phyloP scores from a whole-genome alignment of 1,140 invertebrate species.

The Drosophila pectinifera region DNA sequence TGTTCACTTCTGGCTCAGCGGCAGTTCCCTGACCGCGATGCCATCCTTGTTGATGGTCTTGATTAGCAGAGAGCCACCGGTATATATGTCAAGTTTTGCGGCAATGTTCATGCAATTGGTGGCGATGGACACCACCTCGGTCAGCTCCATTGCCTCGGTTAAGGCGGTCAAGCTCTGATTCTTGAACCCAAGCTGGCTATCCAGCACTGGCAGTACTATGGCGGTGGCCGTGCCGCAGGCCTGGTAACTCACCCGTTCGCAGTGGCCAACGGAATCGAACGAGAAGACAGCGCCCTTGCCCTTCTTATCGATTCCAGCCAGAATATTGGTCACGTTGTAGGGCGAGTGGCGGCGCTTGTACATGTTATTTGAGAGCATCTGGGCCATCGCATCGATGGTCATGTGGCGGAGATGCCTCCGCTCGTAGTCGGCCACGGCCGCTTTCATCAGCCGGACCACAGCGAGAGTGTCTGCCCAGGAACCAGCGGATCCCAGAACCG shows the following conservation, averaged over 20 bases:
- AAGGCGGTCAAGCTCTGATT: conserved; percentile 92
- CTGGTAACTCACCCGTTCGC: conserved; percentile 91
- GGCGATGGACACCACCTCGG: conserved; percentile 91
- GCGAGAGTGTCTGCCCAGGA: conserved; percentile 99
- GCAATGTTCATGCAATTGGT: conserved; percentile 97
- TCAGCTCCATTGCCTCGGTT: conserved; percentile 87
- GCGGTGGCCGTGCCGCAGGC: conserved; percentile 94
- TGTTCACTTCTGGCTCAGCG: conserved; percentile 92
- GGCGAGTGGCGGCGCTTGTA: conserved; percentile 99
- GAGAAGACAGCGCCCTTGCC: conserved; percentile 97
- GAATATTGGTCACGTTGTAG: conserved; percentile 97
- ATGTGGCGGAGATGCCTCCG: conserved; percentile 98
- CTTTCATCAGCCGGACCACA: conserved; percentile 92
- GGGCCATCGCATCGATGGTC: conserved; percentile 95
- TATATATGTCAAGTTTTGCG: conserved; percentile 98
- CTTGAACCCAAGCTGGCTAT: conserved; percentile 95
- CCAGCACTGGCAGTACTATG: conserved; percentile 92
- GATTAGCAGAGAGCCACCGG: conserved; percentile 95
- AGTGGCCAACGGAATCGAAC: conserved; percentile 98
- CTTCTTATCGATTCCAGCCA: conserved; percentile 94
- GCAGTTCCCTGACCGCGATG: conserved; percentile 89
- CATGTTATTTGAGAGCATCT: conserved; percentile 97
- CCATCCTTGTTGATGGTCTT: conserved; percentile 96
- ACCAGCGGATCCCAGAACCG: conserved; percentile 95
- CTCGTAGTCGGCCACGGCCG: conserved; percentile 96